phyloP scores from a whole-genome alignment of 2,113 vertebrate genomes.

The Pomatorhinus ruficollis region DNA sequence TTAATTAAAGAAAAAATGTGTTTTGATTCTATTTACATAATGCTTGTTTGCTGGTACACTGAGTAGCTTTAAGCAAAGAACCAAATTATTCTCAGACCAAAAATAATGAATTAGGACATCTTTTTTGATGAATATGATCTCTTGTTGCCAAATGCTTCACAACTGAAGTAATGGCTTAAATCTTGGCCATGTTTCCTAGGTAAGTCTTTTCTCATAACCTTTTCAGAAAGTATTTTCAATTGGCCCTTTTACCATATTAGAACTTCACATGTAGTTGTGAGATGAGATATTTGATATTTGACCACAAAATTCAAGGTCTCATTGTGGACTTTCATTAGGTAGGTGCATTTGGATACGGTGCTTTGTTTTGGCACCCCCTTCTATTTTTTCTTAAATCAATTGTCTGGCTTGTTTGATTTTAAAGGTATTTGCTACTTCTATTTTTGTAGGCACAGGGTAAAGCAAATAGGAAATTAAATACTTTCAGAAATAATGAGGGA shows the following conservation, averaged over 20 bases:
- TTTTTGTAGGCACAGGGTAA: background rate
- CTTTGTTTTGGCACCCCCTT: background rate
- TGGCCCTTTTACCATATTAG: background rate
- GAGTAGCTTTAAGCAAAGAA: slow-evolving; percentile 45
- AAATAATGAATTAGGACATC: slow-evolving; percentile 49
- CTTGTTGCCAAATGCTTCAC: slow-evolving; percentile 67
- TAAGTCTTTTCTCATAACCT: slow-evolving; percentile 72
- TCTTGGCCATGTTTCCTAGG: slow-evolving; percentile 58
- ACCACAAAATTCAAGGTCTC: background rate
- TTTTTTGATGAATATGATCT: slow-evolving; percentile 61
- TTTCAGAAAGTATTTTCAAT: slow-evolving; percentile 63
- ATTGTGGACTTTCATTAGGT: background rate
- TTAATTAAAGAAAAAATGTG: background rate
- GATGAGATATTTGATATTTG: slow-evolving; percentile 8
- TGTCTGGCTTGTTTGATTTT: background rate
- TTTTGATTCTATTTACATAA: background rate
- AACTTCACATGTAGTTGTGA: slow-evolving; percentile 34
- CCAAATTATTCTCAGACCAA: slow-evolving; percentile 48
- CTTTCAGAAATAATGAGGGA: background rate
- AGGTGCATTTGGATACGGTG: background rate
- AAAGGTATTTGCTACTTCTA: slow-evolving; percentile 6
- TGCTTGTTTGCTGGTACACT: slow-evolving; percentile 3
- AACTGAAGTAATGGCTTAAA: slow-evolving; percentile 69
- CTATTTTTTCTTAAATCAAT: background rate
- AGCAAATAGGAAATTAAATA: slow-evolving; percentile 17